Base-by-base conservation (phyloP, 2,113 vertebrate genomes). In the Ornithorhynchus anatinus region DNA sequence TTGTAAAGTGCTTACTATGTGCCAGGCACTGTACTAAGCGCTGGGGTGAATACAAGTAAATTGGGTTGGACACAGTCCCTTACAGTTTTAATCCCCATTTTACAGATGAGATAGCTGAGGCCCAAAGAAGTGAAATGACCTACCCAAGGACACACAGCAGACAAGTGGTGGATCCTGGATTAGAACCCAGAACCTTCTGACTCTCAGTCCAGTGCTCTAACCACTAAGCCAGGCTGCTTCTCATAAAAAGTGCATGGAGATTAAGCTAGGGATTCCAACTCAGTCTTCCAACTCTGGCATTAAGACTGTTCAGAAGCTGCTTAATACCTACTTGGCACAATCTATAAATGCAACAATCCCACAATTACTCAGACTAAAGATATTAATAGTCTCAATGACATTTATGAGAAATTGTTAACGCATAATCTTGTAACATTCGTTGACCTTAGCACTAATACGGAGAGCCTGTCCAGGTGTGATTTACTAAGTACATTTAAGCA, bases 311-410 rank as follows among this genome's bases (percentile, higher is more conserved):
- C 59, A 85, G 77, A 81, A 63, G 80, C 75, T 87, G 85, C 85
- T 84, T 81, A 74, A 56, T 72, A 33, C 75, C 75, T 87, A 87
- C 85, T 84, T 81, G 77, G 59, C 74, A 33, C 75, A 79, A 84
- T 80, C 66, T 79, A 78, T 70, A 67, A 77, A 75, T 70, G 48
- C 75, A 79, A 67, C 75, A 85, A 64, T 84, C 48, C 69, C 23
- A 51, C 72, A 84, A 87, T 85, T 84, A 81, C 62, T 74, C 53
- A 72, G 10, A 43, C 66, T 87, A 87, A 84, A 84, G 75, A 69
- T 75, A 64, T 79, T 84, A 81, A 72, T 84, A 52, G 50, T 51
- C 23, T 60, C 61, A 81, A 87, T 85, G 71, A 68, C 63, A 67
- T 81, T 79, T 66, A 67, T 67, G 53, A 58, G 59, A 72, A 70